These are phyloP conservation scores for Electrophaes corylata DNA, from an alignment of 2,888 invertebrate species.

Conservation along the genomic window DNA sequence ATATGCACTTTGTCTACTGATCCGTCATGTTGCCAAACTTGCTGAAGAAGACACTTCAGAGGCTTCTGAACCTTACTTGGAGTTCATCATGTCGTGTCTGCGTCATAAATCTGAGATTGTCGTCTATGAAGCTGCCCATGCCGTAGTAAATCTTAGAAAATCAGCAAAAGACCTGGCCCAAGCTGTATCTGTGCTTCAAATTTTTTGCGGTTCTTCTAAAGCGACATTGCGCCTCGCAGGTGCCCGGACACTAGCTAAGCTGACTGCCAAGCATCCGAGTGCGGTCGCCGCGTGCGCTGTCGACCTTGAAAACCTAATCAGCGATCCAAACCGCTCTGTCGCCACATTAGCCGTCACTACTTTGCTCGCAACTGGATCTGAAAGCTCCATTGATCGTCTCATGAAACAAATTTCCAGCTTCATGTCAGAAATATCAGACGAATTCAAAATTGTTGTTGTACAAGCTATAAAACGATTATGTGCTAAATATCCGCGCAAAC, in stretches of 20 bases:
- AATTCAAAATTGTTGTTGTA: slow-evolving; percentile 99
- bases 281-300: slow-evolving; percentile 99
- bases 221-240: slow-evolving; percentile 98
- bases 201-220: slow-evolving; percentile 98
- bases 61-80: slow-evolving; percentile 90
- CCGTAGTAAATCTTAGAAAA: slow-evolving; percentile 95
- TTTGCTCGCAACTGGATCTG: slow-evolving; percentile 98
- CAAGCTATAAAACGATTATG: slow-evolving; percentile 95
- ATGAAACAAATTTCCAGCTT: slow-evolving; percentile 99
- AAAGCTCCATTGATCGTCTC: slow-evolving; percentile 97
- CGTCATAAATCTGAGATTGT: slow-evolving; percentile 99
- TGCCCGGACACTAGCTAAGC: slow-evolving; percentile 97
- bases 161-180: slow-evolving; percentile 95
- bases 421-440: slow-evolving; percentile 99
- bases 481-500: slow-evolving; percentile 98
- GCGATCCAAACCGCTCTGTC: slow-evolving; percentile 98
- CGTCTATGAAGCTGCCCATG: slow-evolving; percentile 99
- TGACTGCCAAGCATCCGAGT: slow-evolving; percentile 97
- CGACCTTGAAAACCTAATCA: slow-evolving; percentile 98
- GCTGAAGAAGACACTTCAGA: slow-evolving; percentile 94
- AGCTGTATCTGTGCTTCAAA: slow-evolving; percentile 98
- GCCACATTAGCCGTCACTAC: slow-evolving; percentile 99
- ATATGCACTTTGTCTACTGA: slow-evolving; percentile 97
- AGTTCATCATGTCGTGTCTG: slow-evolving; percentile 96
- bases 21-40: slow-evolving; percentile 96